A percentile compares a stretch with the other conserved stretches of the same genome.
Evolutionary conservation across 2,797 vertebrate species (phyloP).

Genomic region (Leptoclinus maculatus): DNA sequence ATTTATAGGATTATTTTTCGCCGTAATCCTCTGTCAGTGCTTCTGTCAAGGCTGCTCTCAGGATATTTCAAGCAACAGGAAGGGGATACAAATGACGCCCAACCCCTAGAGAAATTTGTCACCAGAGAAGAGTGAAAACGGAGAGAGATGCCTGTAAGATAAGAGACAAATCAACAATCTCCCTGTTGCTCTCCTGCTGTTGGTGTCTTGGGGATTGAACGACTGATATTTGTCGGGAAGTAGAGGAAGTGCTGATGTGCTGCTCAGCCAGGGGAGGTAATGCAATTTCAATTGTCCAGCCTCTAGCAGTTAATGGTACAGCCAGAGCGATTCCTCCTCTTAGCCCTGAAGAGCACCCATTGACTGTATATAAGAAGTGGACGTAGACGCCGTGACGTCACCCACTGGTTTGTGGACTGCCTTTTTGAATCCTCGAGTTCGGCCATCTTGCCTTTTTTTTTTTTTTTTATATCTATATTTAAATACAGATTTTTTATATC

Average conservation of each 20-base stretch:
- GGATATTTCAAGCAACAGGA: slow-evolving; percentile 38
- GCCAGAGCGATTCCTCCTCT: slow-evolving; percentile 52
- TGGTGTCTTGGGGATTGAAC: slow-evolving; percentile 39
- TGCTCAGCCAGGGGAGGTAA: slow-evolving; percentile 53
- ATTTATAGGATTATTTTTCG: background rate
- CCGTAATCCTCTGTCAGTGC: slow-evolving; percentile 15
- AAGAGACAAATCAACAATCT: slow-evolving; percentile 57
- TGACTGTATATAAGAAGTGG: background rate
- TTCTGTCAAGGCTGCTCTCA: slow-evolving; percentile 32
- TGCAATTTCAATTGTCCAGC: slow-evolving; percentile 60
- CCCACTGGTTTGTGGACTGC: no score
- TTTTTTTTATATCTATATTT: no score
- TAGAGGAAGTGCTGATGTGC: slow-evolving; percentile 41
- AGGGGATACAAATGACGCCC: slow-evolving; percentile 44
- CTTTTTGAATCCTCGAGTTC: background rate
- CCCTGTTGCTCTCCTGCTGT: slow-evolving; percentile 40
- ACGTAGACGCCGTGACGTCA: background rate
- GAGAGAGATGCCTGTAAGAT: slow-evolving; percentile 54
- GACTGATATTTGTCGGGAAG: slow-evolving; percentile 60
- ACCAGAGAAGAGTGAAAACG: slow-evolving; percentile 40
- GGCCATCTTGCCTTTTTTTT: no score
- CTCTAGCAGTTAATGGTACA: slow-evolving; percentile 62
- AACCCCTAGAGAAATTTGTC: slow-evolving; percentile 59
- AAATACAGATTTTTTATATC: no score
- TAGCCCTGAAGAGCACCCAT: slow-evolving; percentile 53